Conservation (phyloP, 2,888 invertebrate species). For the Microplitis manilae region DNA sequence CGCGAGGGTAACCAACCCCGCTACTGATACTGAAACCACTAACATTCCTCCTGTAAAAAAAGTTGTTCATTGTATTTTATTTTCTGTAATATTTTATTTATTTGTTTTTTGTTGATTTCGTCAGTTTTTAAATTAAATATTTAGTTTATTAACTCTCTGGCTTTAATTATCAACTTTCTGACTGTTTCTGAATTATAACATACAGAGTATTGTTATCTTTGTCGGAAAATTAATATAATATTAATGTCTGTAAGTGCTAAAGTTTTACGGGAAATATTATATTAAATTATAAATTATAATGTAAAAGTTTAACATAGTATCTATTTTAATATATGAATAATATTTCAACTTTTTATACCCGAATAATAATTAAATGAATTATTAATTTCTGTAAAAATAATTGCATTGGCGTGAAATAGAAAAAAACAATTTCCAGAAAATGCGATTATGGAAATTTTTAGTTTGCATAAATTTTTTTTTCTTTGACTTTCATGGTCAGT, state of each 20-base stretch:
- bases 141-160: neutral
- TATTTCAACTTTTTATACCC: no score
- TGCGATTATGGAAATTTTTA: no score
- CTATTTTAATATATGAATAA: no score
- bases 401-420: no score
- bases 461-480: no score
- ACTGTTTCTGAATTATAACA: neutral
- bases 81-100: no score
- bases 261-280: neutral
- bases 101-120: neutral
- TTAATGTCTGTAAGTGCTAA: neutral
- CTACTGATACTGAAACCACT: conserved; percentile 90
- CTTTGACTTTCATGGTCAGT: no score
- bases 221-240: neutral
- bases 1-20: conserved; percentile 89
- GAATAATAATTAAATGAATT: no score
- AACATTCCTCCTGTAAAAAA: conserved; percentile 83
- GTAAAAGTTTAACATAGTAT: neutral
- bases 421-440: no score
- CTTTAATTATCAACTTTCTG: neutral
- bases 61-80: neutral
- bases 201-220: neutral
- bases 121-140: neutral
- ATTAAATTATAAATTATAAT: neutral
- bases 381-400: no score